Conservation (phyloP, 1,140 invertebrate species). For the Planococcus citri region DNA sequence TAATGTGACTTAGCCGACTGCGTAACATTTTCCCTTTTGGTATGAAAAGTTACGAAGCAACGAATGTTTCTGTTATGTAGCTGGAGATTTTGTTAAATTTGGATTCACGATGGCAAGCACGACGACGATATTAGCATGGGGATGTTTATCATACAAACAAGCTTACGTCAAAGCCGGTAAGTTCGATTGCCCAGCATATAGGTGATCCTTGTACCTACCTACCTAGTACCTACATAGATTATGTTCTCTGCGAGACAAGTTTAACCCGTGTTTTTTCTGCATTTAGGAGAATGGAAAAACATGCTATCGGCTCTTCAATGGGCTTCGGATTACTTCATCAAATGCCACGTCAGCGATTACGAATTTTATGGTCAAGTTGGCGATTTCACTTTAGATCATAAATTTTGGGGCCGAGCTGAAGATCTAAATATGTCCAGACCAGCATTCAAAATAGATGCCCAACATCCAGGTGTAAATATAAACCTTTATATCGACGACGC, state of each 20-base stretch:
- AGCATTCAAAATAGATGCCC: slow-evolving; percentile 43
- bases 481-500: too few species aligned
- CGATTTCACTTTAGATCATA: slow-evolving; percentile 41
- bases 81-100: slow-evolving; percentile 52
- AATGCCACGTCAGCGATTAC: slow-evolving; percentile 41
- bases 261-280: not conserved
- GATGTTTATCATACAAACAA: slow-evolving; percentile 40
- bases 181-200: too few species aligned
- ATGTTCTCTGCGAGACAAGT: too few species aligned
- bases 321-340: slow-evolving; percentile 50
- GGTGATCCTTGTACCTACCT: slow-evolving; percentile 14
- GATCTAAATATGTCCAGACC: slow-evolving; percentile 46
- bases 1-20: slow-evolving; percentile 33
- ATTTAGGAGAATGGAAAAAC: slow-evolving; percentile 34
- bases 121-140: slow-evolving; percentile 46
- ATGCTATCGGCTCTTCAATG: slow-evolving; percentile 42
- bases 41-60: too few species aligned
- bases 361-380: slow-evolving; percentile 48
- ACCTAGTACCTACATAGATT: too few species aligned
- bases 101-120: slow-evolving; percentile 48
- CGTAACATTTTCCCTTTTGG: not conserved
- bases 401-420: slow-evolving; percentile 47
- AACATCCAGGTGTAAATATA: slow-evolving; percentile 38
- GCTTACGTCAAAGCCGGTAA: slow-evolving; percentile 39
- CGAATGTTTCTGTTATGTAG: slow-evolving; percentile 32